Conservation (phyloP, 2,113 vertebrate species). For the Trachemys scripta region DNA sequence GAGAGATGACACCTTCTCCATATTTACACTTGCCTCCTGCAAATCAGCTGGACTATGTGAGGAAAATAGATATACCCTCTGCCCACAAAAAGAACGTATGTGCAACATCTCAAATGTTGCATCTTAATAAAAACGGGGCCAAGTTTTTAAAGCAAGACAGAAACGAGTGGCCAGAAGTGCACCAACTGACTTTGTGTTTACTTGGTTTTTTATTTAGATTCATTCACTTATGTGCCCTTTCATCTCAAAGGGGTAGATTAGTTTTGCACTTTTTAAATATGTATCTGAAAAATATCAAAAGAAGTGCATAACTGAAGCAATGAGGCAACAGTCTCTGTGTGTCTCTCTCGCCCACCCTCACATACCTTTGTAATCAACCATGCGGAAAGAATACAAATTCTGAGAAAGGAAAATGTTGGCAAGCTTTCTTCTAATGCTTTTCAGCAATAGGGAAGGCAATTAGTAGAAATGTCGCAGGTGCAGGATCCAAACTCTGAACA, state of each 20-base stretch:
- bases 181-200: neutral
- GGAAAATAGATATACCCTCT: neutral
- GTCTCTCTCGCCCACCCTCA: neutral
- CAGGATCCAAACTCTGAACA: neutral
- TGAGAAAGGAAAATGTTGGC: neutral
- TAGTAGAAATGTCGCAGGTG: neutral
- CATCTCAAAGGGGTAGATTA: neutral
- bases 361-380: neutral
- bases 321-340: neutral
- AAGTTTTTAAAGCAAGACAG: neutral
- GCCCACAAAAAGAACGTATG: neutral
- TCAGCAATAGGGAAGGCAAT: neutral
- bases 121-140: neutral
- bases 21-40: neutral
- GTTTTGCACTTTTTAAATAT: neutral
- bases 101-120: neutral
- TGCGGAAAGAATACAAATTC: neutral
- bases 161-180: neutral
- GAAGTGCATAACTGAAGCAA: neutral
- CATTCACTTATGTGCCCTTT: neutral
- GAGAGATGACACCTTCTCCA: neutral
- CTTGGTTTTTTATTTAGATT: neutral
- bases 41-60: neutral
- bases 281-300: neutral
- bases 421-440: neutral